phyloP scores from a whole-genome alignment of 2,888 invertebrate genomes.

The Leptinotarsa haldemani region DNA sequence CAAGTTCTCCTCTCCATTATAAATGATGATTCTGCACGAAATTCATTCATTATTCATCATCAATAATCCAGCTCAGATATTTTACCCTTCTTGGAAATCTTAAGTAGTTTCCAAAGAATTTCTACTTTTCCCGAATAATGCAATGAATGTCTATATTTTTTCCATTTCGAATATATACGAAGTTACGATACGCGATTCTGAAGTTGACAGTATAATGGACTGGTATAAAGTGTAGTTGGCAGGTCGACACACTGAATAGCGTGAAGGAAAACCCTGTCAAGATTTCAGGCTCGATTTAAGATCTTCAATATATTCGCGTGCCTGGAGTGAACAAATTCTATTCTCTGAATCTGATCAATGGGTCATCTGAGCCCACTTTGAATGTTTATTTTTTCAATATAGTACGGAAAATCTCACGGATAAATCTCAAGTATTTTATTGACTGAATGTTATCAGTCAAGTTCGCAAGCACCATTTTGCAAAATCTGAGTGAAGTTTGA shows the following conservation, averaged over 20 bases:
- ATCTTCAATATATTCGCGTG: not conserved
- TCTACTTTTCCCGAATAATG: not conserved
- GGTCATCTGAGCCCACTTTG: not conserved
- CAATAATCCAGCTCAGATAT: not conserved
- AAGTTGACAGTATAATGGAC: conserved; percentile 8
- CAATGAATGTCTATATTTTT: not conserved
- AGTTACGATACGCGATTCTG: conserved; percentile 8
- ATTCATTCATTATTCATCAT: not conserved
- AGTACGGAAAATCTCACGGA: too few relatives aligned
- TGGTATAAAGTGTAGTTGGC: conserved; percentile 3
- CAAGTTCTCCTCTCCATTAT: too few relatives aligned
- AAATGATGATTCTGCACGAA: not conserved
- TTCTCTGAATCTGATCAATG: not conserved
- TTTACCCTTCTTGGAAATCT: not conserved
- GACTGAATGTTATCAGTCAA: too few relatives aligned
- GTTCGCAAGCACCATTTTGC: too few relatives aligned
- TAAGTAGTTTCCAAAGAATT: not conserved
- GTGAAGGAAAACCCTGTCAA: conserved; percentile 2
- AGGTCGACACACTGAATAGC: not conserved
- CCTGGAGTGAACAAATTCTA: not conserved
- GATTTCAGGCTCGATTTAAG: conserved; percentile 4
- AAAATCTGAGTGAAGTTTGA: too few relatives aligned
- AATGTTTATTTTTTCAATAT: too few relatives aligned
- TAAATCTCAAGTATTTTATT: too few relatives aligned
- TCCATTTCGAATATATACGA: not conserved